phyloP scores from a whole-genome alignment of 2,113 vertebrate species.

The Tetrax tetrax region DNA sequence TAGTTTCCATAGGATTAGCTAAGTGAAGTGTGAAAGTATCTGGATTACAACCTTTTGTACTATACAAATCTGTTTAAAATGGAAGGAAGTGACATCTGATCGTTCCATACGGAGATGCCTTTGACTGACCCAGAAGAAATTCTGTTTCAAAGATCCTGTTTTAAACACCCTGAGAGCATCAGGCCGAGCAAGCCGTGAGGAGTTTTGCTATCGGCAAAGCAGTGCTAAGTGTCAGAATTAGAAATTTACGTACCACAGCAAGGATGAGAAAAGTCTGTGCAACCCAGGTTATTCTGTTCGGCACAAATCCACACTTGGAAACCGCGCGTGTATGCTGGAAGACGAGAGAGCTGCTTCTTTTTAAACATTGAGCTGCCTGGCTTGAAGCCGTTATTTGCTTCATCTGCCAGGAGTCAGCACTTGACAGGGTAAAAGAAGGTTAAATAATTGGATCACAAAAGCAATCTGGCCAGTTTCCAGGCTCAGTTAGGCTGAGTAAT shows the following conservation, averaged over 20 bases:
- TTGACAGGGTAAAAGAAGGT: background rate
- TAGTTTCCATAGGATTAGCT: background rate
- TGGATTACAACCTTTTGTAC: background rate
- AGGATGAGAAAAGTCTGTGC: background rate
- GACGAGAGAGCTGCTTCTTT: background rate
- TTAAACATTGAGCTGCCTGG: background rate
- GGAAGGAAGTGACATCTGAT: background rate
- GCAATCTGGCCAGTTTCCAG: background rate
- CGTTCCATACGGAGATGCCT: background rate
- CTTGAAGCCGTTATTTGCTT: background rate
- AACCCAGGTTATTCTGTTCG: background rate
- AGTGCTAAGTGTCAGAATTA: background rate
- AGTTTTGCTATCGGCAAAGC: background rate
- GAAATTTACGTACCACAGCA: background rate
- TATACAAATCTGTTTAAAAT: background rate
- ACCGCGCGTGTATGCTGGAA: accelerated
- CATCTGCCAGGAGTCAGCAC: background rate
- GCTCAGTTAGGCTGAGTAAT: background rate
- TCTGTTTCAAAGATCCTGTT: background rate
- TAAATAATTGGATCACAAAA: background rate
- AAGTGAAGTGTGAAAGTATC: background rate
- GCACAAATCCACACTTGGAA: background rate
- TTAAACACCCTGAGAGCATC: background rate
- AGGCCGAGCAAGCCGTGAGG: background rate
- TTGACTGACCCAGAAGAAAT: background rate